Base-by-base conservation (phyloP, 2,797 vertebrate species). In the Pangasius djambal region DNA sequence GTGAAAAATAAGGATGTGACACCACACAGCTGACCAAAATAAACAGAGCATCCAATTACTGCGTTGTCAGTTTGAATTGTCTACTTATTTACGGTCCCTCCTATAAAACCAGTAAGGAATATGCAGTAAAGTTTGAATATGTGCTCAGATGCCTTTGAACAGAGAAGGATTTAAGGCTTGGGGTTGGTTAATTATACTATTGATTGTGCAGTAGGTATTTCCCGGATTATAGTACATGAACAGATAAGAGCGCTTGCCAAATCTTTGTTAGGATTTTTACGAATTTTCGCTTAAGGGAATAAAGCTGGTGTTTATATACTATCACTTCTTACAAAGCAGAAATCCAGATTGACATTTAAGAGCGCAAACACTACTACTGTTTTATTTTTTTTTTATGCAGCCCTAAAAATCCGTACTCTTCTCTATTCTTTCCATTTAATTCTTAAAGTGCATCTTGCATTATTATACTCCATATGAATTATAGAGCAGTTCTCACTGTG, bases 381-480 rank as follows among this genome's bases (percentile, higher is more conserved):
- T 31, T n/a, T n/a, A n/a, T n/a, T 34, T 37, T 20, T 59, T 81
- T 37, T 44, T 40, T 13, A 89, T 70, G 63, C 69, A 22, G 65
- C 61, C 89, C 89, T 91, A 89, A 70, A 89, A 75, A 86, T 89
- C 89, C 57, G n/a, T 28, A 57, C 85, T 79, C 40, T 69, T 88
- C 31, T 55, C 7, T 67, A 40, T 81, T 91, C 61, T 83, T 8
- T 67, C 55, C 69, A 70, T 86, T 92, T 93, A 87, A 93, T 92
- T 92, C 88, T 78, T 67, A 88, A 83, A 88, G 87, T 55, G 72
- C 69, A 61, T 91, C 91, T 92, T 92, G 90, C 92, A 84, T 59
- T 77, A 55, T 89, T 91, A 87, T 79, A 77, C 44, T 69, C 50
- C 48, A 74, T 83, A 86, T 83, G 88, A 94, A 87, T 90, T 65